Evolutionary conservation across 2,888 invertebrate species (phyloP).

Genomic region (Brachylomia viminalis): DNA sequence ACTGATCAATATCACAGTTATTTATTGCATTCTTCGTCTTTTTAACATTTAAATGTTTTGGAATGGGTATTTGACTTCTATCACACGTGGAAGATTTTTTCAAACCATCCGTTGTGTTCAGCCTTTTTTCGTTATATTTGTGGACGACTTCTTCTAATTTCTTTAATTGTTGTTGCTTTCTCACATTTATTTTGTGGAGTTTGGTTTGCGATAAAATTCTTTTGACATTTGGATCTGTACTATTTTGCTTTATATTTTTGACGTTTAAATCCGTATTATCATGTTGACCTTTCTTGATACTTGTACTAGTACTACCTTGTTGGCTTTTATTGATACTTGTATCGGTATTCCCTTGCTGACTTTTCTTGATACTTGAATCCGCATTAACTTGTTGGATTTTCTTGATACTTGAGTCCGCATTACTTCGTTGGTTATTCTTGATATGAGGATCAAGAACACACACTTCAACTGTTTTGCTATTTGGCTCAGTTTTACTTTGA

Average conservation of each 20-base stretch:
- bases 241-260: constrained; percentile 55
- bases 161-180: constrained; percentile 83
- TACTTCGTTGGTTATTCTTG: constrained; percentile 35
- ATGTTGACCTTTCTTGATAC: constrained; percentile 69
- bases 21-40: constrained; percentile 56
- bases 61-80: constrained; percentile 82
- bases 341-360: constrained; percentile 66
- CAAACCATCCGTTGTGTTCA: constrained; percentile 68
- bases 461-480: constrained; percentile 24
- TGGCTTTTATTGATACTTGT: constrained; percentile 77
- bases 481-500: constrained; percentile 31
- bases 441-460: constrained; percentile 15
- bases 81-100: constrained; percentile 64
- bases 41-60: constrained; percentile 68
- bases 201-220: constrained; percentile 72
- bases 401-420: constrained; percentile 15
- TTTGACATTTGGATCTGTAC: constrained; percentile 76
- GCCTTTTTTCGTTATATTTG: constrained; percentile 80
- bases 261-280: constrained; percentile 55
- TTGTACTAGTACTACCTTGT: constrained; percentile 75
- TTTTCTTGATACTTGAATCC: constrained; percentile 59
- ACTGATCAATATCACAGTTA: constrained; percentile 49
- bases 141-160: constrained; percentile 84
- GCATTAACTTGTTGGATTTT: constrained; percentile 26
- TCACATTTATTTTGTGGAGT: constrained; percentile 74